Percentiles rank a stretch among this genome's conserved stretches.
Conservation (phyloP, 1,140 invertebrate species). For the Zaprionus ghesquierei region DNA sequence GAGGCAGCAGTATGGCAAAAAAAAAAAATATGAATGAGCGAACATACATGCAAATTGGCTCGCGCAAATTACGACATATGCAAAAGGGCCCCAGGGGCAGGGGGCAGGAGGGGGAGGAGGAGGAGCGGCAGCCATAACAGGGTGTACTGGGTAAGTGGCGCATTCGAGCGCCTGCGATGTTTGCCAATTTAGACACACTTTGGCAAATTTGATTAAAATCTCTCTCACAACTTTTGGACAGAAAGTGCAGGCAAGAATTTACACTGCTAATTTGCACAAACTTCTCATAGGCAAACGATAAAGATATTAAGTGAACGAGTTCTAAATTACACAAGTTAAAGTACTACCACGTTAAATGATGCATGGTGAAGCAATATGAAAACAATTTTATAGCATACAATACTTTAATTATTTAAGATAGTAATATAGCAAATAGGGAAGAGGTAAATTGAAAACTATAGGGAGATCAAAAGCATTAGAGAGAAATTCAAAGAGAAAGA, state of each 20-base stretch:
- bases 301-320: background rate
- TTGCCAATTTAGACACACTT: slow-evolving; percentile 78
- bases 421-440: no score
- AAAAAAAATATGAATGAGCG: slow-evolving; percentile 14
- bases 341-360: no score
- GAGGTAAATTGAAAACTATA: no score
- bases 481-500: no score
- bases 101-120: background rate
- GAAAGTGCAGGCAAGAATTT: slow-evolving; percentile 29
- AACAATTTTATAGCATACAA: no score
- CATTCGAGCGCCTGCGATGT: slow-evolving; percentile 49
- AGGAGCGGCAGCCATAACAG: background rate
- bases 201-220: slow-evolving; percentile 79
- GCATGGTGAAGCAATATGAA: no score
- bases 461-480: no score
- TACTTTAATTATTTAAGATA: no score
- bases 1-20: background rate
- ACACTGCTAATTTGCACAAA: slow-evolving; percentile 61
- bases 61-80: slow-evolving; percentile 73
- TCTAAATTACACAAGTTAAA: background rate
- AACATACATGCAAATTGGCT: slow-evolving; percentile 59
- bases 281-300: slow-evolving; percentile 30
- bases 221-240: slow-evolving; percentile 39
- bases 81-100: slow-evolving; percentile 19
- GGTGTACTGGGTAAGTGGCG: background rate